These are phyloP conservation scores for Leucoptera coffeella DNA, from an alignment of 2,888 invertebrate genomes.

Conservation along the genomic window DNA sequence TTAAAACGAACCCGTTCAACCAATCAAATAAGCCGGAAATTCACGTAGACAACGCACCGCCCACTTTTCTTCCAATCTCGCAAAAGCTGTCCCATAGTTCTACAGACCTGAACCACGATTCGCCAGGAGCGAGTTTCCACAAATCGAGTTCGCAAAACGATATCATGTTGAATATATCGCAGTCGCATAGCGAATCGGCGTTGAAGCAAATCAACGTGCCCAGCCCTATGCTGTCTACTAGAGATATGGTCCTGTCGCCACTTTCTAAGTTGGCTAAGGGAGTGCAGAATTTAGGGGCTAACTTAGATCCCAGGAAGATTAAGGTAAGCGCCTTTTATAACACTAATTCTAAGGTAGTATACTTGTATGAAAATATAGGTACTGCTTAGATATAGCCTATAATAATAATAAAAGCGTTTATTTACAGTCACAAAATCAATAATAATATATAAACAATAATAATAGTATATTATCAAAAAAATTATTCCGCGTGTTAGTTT, in stretches of 20 bases:
- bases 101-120: conserved; percentile 53
- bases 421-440: too few relatives aligned
- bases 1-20: conserved; percentile 34
- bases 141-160: conserved; percentile 59
- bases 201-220: conserved; percentile 61
- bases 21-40: conserved; percentile 49
- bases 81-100: conserved; percentile 67
- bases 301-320: conserved; percentile 78
- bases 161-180: conserved; percentile 63
- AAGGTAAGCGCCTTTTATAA: conserved; percentile 23
- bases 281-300: conserved; percentile 77
- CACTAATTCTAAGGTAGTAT: neutral
- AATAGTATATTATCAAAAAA: too few relatives aligned
- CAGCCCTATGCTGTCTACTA: conserved; percentile 61
- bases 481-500: too few relatives aligned
- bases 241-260: conserved; percentile 64
- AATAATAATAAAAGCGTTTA: too few relatives aligned
- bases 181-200: conserved; percentile 76
- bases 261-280: conserved; percentile 83
- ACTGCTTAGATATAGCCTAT: too few relatives aligned
- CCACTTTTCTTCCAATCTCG: conserved; percentile 48
- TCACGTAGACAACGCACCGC: conserved; percentile 34
- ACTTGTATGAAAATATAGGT: too few relatives aligned
- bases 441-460: too few relatives aligned
- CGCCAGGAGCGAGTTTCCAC: conserved; percentile 8